Percentiles rank a stretch among this genome's conserved stretches.
These are phyloP conservation scores for Muscicapa comitata DNA, from an alignment of 2,797 vertebrate genomes.

Conservation along the genomic window DNA sequence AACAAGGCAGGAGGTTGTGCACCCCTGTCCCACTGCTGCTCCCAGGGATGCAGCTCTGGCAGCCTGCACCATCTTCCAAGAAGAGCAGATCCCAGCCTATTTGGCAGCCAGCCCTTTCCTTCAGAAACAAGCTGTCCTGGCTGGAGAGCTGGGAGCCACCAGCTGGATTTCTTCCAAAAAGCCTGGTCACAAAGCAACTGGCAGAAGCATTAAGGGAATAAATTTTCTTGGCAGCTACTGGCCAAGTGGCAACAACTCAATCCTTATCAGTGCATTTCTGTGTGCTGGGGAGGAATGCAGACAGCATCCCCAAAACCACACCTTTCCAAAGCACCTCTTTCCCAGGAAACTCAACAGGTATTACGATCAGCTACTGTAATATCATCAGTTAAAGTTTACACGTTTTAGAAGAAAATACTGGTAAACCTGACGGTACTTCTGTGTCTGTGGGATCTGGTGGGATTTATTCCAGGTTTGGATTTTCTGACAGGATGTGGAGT, in stretches of 20 bases:
- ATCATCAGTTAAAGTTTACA: background rate
- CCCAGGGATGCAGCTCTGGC: background rate
- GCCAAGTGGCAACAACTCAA: background rate
- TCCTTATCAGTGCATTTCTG: background rate
- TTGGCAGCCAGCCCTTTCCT: background rate
- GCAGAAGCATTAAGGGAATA: background rate
- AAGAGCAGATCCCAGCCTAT: background rate
- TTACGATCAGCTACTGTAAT: background rate
- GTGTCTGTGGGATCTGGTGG: slow-evolving; percentile 24
- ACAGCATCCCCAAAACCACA: background rate
- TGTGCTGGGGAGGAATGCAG: background rate
- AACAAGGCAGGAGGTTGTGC: rapidly evolving
- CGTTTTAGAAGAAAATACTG: background rate
- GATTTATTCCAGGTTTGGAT: slow-evolving; percentile 44
- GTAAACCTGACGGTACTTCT: slow-evolving; percentile 18
- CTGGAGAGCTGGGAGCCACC: background rate
- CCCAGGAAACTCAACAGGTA: background rate
- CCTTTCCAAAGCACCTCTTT: background rate
- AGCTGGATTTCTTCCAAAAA: slow-evolving; percentile 6
- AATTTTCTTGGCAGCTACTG: background rate
- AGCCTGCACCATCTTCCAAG: background rate
- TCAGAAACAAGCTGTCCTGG: background rate
- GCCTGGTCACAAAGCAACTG: background rate
- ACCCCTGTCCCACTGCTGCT: background rate
- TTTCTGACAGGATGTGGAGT: slow-evolving; percentile 17